Percentiles rank a stretch among this genome's conserved stretches.
phyloP scores from a whole-genome alignment of 2,888 invertebrate genomes.

The Sturmia bella region DNA sequence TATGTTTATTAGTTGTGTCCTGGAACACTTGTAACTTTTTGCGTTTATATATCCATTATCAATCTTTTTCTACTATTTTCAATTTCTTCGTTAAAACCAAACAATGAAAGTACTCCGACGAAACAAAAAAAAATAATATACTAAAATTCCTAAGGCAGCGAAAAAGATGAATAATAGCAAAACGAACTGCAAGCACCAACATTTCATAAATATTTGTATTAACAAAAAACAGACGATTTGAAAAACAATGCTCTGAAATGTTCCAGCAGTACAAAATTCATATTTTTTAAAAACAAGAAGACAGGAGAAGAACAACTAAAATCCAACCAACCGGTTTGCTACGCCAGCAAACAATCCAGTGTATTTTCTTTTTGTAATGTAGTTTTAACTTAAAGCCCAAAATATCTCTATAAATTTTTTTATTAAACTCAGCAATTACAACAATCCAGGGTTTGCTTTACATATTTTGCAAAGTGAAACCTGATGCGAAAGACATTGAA shows the following conservation, averaged over 20 bases:
- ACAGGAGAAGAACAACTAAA: not conserved
- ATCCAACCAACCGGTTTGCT: not conserved
- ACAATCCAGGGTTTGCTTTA: not conserved
- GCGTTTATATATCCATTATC: too few species aligned
- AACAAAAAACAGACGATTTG: constrained; percentile 8
- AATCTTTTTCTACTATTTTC: too few species aligned
- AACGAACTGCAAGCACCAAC: too few species aligned
- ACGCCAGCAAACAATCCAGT: constrained; percentile 8
- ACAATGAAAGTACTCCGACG: too few species aligned
- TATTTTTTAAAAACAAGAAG: constrained; percentile 7
- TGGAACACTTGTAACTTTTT: too few species aligned
- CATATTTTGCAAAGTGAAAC: not conserved
- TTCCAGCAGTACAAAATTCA: constrained; percentile 16
- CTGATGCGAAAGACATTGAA: not conserved
- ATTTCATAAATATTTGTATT: constrained; percentile 10
- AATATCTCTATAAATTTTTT: constrained; percentile 33
- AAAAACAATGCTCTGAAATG: constrained; percentile 3
- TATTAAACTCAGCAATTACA: not conserved
- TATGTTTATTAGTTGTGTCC: too few species aligned
- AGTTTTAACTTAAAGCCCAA: constrained; percentile 8
- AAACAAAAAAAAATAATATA: too few species aligned
- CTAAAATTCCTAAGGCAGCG: too few species aligned
- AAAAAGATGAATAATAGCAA: too few species aligned
- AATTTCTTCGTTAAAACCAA: too few species aligned
- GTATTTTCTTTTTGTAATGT: not conserved